These are phyloP conservation scores for Manacus vitellinus DNA, from an alignment of 2,113 vertebrate genomes.

Conservation along the genomic window DNA sequence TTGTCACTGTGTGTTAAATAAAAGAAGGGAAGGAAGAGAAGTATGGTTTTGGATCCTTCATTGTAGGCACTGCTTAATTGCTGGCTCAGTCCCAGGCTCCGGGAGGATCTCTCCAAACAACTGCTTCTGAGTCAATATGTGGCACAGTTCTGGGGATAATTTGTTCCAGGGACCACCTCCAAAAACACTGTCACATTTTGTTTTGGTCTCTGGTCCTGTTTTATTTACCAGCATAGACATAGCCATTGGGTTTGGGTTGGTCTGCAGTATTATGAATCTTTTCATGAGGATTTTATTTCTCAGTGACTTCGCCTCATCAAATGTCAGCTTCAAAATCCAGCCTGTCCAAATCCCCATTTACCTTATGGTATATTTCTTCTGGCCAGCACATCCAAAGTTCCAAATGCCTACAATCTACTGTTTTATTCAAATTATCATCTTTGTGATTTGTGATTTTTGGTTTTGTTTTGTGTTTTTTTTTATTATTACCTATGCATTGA, in stretches of 20 bases:
- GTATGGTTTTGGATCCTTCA: background rate
- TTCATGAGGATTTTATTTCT: background rate
- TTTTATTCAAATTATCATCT: background rate
- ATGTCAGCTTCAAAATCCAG: background rate
- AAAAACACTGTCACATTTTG: constrained; percentile 17
- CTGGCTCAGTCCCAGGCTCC: background rate
- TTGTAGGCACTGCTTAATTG: background rate
- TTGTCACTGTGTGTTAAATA: background rate
- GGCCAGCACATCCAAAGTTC: background rate
- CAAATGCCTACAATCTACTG: background rate
- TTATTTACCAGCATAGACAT: background rate
- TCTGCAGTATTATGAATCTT: background rate
- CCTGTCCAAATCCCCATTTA: background rate
- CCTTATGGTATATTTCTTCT: background rate
- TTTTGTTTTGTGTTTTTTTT: background rate
- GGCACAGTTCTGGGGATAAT: background rate
- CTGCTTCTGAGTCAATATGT: constrained; percentile 10
- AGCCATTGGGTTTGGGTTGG: background rate
- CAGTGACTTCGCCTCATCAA: background rate
- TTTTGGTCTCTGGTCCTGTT: background rate
- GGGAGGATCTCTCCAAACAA: constrained; percentile 1
- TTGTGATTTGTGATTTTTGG: background rate
- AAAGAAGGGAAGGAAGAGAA: background rate
- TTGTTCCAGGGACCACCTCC: constrained; percentile 13
- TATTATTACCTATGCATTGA: background rate